Base-by-base conservation (phyloP, 2,113 vertebrate species). In the Galemys pyrenaicus region DNA sequence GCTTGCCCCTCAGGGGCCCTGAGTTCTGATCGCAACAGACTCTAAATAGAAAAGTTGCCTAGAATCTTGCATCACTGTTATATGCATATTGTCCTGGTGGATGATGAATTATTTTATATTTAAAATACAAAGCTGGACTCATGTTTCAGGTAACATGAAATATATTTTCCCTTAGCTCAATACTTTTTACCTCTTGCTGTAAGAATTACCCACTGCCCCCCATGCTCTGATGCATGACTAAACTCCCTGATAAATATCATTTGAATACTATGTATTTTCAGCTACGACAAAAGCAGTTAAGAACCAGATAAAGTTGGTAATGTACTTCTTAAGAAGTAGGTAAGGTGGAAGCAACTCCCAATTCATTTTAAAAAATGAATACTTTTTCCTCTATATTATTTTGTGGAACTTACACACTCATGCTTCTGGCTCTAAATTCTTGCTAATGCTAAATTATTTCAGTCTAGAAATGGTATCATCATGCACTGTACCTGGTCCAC, bases 101-200 rank as follows among this genome's bases (percentile, higher is more conserved):
- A 81, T 96, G 81, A 92, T 60, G 32, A 70, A 86, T 46, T 94
- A 20, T 82, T 95, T 78, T 89, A 77, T 85, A 77, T 13, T 65
- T 87, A 85, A 44, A 49, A 88, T 94, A 37, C 37, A 73, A 89
- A 90, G 44, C 1, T 91, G 39, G 65, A 88, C 62, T 88, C 68
- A 37, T 91, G 64, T 89, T 92, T 46, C 70, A 68, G 13, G 41
- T 90, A 85, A 65, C 20, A 56, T 80, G 67, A 87, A 84, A 39
- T 71, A 62, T 46, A 6, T 80, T 92, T 73, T 26, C 37, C 41
- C 24, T 26, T 68, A 37, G 39, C 30, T 91, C 41, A 92, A 73
- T 20, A 44, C 74, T 80, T 84, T 94, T 93, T 95, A 46, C 26
- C 19, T 84, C 26, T 60, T 90, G 9, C 37, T 58, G 32, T 77